Conservation (phyloP, 2,113 vertebrate species). For the Eira barbara region DNA sequence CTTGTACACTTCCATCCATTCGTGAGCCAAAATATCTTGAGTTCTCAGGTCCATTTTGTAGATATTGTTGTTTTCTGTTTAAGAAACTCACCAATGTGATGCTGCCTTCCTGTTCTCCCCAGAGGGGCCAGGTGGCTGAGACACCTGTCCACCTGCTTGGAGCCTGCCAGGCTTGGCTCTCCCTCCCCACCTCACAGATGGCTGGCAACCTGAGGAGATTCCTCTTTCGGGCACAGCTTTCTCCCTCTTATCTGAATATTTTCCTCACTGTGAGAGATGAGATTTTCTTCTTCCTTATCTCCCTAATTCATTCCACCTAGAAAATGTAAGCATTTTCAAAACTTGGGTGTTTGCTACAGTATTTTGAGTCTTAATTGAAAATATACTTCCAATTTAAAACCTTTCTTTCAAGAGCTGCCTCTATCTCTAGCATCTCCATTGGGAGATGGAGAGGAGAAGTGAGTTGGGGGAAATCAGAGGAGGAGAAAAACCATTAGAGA, state of each 20-base stretch:
- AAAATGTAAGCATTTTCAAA: background rate
- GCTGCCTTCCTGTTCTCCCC: slow-evolving; percentile 10
- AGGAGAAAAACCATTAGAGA: too few species aligned
- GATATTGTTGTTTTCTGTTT: slow-evolving; percentile 40
- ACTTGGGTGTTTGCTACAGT: background rate
- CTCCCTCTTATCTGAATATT: background rate
- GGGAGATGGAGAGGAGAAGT: too few species aligned
- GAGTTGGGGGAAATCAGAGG: too few species aligned
- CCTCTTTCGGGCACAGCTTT: background rate
- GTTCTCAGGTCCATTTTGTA: slow-evolving; percentile 16
- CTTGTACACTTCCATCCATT: background rate
- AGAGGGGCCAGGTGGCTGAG: slow-evolving; percentile 49
- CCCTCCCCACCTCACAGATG: slow-evolving; percentile 21
- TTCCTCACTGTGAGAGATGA: background rate
- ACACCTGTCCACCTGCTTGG: background rate
- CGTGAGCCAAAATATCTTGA: background rate
- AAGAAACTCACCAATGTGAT: background rate
- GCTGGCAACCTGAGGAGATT: background rate
- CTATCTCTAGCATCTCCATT: background rate
- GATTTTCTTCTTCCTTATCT: background rate
- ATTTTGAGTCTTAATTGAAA: background rate
- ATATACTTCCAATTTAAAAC: background rate
- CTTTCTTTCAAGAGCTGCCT: background rate
- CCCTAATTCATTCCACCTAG: background rate
- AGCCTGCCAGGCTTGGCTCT: background rate